Conservation (phyloP, 2,113 vertebrate genomes). For the Synodontis membranacea region DNA sequence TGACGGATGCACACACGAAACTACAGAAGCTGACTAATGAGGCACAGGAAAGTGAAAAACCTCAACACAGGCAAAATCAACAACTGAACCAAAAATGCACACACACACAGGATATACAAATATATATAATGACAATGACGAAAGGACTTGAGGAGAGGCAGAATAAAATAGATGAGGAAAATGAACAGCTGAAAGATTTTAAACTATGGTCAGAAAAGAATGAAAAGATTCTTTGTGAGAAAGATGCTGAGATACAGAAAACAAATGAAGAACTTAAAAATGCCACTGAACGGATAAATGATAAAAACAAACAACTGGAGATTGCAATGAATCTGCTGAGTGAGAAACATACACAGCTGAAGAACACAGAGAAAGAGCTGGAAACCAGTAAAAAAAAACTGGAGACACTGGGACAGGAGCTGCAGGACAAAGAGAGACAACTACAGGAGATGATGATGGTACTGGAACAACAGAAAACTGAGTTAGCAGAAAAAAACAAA, state of each 20-base stretch:
- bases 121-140: neutral
- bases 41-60: neutral
- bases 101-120: neutral
- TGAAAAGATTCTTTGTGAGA: neutral
- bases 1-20: neutral
- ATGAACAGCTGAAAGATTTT: neutral
- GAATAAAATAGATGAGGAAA: neutral
- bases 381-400: conserved; percentile 15
- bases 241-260: neutral
- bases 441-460: neutral
- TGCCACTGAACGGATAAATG: neutral
- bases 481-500: conserved; percentile 7
- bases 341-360: neutral
- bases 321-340: neutral
- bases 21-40: neutral
- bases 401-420: neutral
- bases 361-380: neutral
- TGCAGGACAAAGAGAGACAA: neutral
- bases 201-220: fast-evolving
- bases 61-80: neutral
- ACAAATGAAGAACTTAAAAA: neutral
- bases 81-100: neutral
- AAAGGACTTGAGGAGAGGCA: neutral
- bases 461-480: conserved; percentile 11
- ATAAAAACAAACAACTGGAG: conserved; percentile 23